Percentiles rank a stretch among this genome's conserved stretches.
Conservation (phyloP, 1,140 invertebrate genomes). For the Melipona quadrifasciata region DNA sequence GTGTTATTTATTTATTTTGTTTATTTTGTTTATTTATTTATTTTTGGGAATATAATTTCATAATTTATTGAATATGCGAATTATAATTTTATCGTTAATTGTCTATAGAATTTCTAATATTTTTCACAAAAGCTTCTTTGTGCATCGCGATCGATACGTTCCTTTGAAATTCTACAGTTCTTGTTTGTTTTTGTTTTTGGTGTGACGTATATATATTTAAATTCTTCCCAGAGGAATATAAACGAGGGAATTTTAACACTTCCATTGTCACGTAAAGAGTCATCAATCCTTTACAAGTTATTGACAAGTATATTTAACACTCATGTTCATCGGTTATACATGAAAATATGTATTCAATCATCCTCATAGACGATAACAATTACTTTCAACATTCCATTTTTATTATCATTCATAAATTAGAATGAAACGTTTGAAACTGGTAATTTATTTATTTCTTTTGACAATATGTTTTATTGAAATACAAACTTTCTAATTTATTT, state of each 20-base stretch:
- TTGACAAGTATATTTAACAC: too few species aligned
- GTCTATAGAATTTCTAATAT: neutral
- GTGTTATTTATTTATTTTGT: neutral
- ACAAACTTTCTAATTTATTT: too few species aligned
- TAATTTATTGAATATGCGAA: neutral
- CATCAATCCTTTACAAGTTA: too few species aligned
- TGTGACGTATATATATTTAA: neutral
- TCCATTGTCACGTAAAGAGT: neutral
- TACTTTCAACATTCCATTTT: too few species aligned
- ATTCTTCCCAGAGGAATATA: neutral
- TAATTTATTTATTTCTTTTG: too few species aligned
- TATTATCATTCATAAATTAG: too few species aligned
- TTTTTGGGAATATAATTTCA: neutral
- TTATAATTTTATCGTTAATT: neutral
- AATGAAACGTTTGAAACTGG: too few species aligned
- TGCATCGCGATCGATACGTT: neutral
- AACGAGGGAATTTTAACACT: neutral
- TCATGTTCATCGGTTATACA: too few species aligned
- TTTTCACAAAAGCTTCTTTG: neutral
- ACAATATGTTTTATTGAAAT: too few species aligned
- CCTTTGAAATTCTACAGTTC: neutral
- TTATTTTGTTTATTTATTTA: neutral
- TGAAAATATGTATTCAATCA: too few species aligned
- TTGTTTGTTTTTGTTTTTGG: neutral
- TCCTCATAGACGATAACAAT: too few species aligned